phyloP scores from a whole-genome alignment of 2,888 invertebrate species.

The Athalia cordata region DNA sequence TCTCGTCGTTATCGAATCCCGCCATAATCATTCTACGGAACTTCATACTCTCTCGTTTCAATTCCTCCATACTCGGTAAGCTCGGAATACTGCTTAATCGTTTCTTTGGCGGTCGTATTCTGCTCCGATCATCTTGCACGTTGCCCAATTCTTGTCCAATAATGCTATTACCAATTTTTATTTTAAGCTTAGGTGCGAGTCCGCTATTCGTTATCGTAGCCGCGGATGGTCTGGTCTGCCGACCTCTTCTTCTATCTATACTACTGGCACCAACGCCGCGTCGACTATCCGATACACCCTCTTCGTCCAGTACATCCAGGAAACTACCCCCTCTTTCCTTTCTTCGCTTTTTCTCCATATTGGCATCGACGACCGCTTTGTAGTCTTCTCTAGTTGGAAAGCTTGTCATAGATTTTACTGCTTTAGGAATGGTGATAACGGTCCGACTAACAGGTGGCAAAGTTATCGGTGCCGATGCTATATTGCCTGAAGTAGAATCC shows the following conservation, averaged over 20 bases:
- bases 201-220: constrained; percentile 35
- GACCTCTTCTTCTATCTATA: constrained; percentile 67
- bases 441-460: constrained; percentile 80
- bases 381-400: constrained; percentile 92
- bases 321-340: constrained; percentile 72
- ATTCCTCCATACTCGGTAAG: constrained; percentile 84
- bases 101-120: constrained; percentile 86
- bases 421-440: constrained; percentile 90
- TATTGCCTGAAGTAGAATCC: constrained; percentile 79
- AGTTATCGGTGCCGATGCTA: constrained; percentile 77
- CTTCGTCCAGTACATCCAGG: constrained; percentile 65
- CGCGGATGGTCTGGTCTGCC: constrained; percentile 62
- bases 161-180: constrained; percentile 81
- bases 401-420: constrained; percentile 91
- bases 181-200: constrained; percentile 79
- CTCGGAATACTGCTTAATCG: constrained; percentile 78
- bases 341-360: constrained; percentile 82
- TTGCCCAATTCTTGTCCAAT: constrained; percentile 75
- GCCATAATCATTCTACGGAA: constrained; percentile 90
- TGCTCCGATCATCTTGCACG: constrained; percentile 66
- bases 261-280: constrained; percentile 71
- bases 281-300: constrained; percentile 71
- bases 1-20: constrained; percentile 84
- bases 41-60: constrained; percentile 91
- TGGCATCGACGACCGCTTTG: constrained; percentile 80